These are phyloP conservation scores for Papilio polyxenes DNA, from an alignment of 1,140 invertebrate species.

Conservation along the genomic window DNA sequence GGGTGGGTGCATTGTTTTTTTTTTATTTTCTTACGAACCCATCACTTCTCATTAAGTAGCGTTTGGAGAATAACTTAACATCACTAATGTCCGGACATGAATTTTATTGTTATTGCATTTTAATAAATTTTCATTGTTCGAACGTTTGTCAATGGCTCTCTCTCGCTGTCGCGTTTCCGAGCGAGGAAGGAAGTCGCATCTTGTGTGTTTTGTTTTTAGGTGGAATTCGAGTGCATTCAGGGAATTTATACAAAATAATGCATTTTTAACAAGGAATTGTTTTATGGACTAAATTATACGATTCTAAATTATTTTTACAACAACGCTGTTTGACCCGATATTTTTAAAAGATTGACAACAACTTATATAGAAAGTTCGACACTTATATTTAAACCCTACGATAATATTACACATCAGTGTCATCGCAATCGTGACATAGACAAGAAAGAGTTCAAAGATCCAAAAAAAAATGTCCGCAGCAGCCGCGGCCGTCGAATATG, in stretches of 20 bases:
- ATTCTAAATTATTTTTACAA: background rate
- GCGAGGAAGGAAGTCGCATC: conserved; percentile 71
- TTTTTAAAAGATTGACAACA: background rate
- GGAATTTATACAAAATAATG: conserved; percentile 35
- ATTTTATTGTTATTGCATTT: conserved; percentile 81
- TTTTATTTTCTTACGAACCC: conserved; percentile 79
- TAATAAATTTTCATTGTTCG: conserved; percentile 79
- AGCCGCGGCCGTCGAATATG: conserved; percentile 67
- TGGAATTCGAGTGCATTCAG: conserved; percentile 48
- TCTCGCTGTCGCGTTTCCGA: conserved; percentile 57
- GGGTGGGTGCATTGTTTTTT: conserved; percentile 73
- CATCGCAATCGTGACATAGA: conserved; percentile 36
- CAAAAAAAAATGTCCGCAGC: conserved; percentile 60
- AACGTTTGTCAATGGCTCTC: conserved; percentile 58
- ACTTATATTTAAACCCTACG: background rate
- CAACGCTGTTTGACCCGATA: background rate
- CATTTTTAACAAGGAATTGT: conserved; percentile 7
- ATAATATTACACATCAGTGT: background rate
- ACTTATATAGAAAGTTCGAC: background rate
- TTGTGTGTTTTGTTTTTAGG: conserved; percentile 60
- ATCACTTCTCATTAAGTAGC: conserved; percentile 80
- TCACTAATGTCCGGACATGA: conserved; percentile 78
- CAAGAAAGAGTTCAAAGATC: conserved; percentile 59
- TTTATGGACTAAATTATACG: background rate
- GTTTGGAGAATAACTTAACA: conserved; percentile 80